phyloP scores from a whole-genome alignment of 2,888 invertebrate species.

The Villa cingulata region DNA sequence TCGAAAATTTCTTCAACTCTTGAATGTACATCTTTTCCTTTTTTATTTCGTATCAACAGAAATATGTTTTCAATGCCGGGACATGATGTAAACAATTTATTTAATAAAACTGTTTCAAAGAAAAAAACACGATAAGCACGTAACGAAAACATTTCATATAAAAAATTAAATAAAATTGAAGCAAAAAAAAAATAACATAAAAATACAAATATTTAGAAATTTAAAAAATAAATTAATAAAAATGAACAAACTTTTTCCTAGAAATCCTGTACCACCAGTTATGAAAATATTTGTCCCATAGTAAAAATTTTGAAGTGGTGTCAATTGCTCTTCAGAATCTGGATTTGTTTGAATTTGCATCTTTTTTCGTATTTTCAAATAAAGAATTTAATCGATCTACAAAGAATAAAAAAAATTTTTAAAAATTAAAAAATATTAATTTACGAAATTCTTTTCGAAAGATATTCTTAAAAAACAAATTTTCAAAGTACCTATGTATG shows the following conservation, averaged over 20 bases:
- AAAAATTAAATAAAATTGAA: neutral
- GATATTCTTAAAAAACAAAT: too few species aligned
- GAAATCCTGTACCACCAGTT: conserved; percentile 44
- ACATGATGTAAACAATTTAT: conserved; percentile 44
- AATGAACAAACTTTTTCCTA: conserved; percentile 23
- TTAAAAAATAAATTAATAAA: neutral
- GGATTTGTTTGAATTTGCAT: conserved; percentile 12
- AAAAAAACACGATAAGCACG: too few species aligned
- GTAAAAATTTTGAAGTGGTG: conserved; percentile 43
- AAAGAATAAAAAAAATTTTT: too few species aligned
- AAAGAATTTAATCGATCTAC: too few species aligned
- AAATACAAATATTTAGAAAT: neutral
- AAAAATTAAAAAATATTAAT: too few species aligned
- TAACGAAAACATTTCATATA: neutral
- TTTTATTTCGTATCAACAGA: conserved; percentile 43
- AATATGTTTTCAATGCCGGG: conserved; percentile 40
- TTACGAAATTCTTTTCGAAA: too few species aligned
- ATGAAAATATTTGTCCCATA: conserved; percentile 43
- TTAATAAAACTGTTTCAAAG: conserved; percentile 36
- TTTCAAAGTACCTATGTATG: too few species aligned
- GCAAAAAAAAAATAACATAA: neutral
- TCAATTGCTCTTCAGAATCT: conserved; percentile 18
- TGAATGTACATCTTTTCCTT: conserved; percentile 48
- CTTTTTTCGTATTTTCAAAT: neutral
- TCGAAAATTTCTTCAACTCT: conserved; percentile 55